phyloP scores from a whole-genome alignment of 2,888 invertebrate species.

The Nemapogon koenigi region DNA sequence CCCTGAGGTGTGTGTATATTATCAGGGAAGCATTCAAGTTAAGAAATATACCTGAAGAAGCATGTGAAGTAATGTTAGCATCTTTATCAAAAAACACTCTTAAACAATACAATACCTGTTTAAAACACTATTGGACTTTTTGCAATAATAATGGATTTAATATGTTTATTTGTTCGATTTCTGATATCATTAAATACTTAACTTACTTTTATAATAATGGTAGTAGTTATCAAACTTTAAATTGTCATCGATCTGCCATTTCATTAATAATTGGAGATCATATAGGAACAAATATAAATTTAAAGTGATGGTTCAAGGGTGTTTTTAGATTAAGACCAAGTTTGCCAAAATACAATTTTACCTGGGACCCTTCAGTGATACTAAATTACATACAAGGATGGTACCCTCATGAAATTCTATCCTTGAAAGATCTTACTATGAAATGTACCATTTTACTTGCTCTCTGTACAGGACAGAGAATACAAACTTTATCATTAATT shows the following conservation, averaged over 20 bases:
- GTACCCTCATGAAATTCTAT: not conserved
- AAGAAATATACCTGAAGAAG: not conserved
- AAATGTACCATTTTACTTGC: constrained; percentile 2
- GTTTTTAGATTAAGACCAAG: constrained; percentile 1
- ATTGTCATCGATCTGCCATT: constrained; percentile 2
- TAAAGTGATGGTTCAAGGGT: constrained; percentile 7
- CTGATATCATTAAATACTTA: constrained; percentile 1
- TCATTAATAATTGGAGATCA: not conserved
- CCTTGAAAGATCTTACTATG: constrained; percentile 1
- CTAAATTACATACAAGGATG: not conserved
- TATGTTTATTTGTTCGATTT: not conserved
- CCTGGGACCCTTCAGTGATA: constrained; percentile 3
- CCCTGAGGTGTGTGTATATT: constrained; percentile 1
- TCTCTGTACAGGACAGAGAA: constrained; percentile 2
- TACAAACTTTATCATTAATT: constrained; percentile 5
- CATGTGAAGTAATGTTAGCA: not conserved
- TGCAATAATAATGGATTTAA: constrained; percentile 1
- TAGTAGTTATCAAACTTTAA: not conserved
- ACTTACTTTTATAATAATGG: not conserved
- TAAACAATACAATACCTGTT: not conserved
- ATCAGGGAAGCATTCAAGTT: constrained; percentile 2
- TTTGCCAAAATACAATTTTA: not conserved
- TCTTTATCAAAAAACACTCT: not conserved
- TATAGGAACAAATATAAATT: not conserved
- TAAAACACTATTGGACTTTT: not conserved